These are phyloP conservation scores for Australoheros scitulus DNA, from an alignment of 2,113 vertebrate genomes.

Conservation along the genomic window DNA sequence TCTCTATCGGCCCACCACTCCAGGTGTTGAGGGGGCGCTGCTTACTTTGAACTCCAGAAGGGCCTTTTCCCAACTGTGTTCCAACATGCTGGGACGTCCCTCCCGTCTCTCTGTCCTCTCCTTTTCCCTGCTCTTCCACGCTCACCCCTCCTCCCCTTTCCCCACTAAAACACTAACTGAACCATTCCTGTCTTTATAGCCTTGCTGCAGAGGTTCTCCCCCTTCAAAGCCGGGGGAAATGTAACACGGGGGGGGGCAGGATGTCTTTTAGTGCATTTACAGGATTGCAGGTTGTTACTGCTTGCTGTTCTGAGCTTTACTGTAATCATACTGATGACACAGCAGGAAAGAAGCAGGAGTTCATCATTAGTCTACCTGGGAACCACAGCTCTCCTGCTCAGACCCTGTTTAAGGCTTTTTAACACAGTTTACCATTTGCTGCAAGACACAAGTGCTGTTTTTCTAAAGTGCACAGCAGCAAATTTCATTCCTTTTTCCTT, in stretches of 20 bases:
- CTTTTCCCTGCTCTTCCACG: conserved; percentile 11
- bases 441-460: conserved; percentile 36
- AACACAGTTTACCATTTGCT: conserved; percentile 47
- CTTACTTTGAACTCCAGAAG: conserved; percentile 77
- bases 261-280: conserved; percentile 45
- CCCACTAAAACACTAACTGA: conserved; percentile 37
- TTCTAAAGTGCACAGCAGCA: conserved; percentile 32
- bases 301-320: conserved; percentile 12
- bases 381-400: neutral
- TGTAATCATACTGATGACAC: conserved; percentile 64
- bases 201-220: conserved; percentile 42
- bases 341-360: conserved; percentile 24
- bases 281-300: conserved; percentile 30
- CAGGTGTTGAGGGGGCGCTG: conserved; percentile 71
- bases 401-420: conserved; percentile 48
- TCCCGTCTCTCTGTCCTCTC: conserved; percentile 38
- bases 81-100: conserved; percentile 64
- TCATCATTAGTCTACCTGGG: conserved; percentile 40
- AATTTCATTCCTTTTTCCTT: neutral
- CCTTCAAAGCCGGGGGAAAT: conserved; percentile 32
- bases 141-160: neutral
- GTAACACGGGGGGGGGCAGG: conserved; percentile 21
- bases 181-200: conserved; percentile 37
- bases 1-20: conserved; percentile 59
- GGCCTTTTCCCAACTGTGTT: conserved; percentile 65